phyloP scores from a whole-genome alignment of 2,113 vertebrate genomes.

The Spea bombifrons region DNA sequence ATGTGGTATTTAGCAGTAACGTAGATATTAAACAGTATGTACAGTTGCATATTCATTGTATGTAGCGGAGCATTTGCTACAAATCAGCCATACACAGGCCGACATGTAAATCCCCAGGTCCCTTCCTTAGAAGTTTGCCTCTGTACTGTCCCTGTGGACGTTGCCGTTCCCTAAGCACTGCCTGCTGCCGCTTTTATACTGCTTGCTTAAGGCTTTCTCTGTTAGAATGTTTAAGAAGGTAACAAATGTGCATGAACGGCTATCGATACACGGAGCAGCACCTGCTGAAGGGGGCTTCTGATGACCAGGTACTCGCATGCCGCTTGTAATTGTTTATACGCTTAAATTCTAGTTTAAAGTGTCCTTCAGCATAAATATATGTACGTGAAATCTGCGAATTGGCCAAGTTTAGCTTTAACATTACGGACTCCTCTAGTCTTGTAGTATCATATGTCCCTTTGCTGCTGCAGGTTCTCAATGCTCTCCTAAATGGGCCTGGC shows the following conservation, averaged over 20 bases:
- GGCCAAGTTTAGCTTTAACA: no score
- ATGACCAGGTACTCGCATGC: no score
- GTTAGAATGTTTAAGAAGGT: background rate
- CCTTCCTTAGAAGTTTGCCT: conserved; percentile 40
- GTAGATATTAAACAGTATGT: background rate
- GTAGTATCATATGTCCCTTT: no score
- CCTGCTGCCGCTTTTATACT: conserved; percentile 9
- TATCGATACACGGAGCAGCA: background rate
- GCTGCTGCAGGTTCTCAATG: no score
- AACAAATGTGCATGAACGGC: background rate
- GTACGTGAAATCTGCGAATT: no score
- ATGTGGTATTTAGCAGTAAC: no score
- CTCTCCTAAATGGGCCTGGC: no score
- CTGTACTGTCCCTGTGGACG: conserved; percentile 5
- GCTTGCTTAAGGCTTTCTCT: background rate
- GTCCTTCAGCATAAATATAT: no score
- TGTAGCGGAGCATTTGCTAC: conserved; percentile 31
- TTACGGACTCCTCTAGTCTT: no score
- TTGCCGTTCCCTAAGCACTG: background rate
- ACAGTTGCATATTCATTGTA: background rate
- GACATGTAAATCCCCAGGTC: conserved; percentile 44
- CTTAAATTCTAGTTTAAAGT: no score
- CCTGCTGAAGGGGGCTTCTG: no score
- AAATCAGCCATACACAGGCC: conserved; percentile 22
- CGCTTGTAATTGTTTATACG: no score